Percentiles rank a stretch among this genome's conserved stretches.
These are phyloP conservation scores for Lycophotia porphyrea DNA, from an alignment of 2,888 invertebrate species.

Conservation along the genomic window DNA sequence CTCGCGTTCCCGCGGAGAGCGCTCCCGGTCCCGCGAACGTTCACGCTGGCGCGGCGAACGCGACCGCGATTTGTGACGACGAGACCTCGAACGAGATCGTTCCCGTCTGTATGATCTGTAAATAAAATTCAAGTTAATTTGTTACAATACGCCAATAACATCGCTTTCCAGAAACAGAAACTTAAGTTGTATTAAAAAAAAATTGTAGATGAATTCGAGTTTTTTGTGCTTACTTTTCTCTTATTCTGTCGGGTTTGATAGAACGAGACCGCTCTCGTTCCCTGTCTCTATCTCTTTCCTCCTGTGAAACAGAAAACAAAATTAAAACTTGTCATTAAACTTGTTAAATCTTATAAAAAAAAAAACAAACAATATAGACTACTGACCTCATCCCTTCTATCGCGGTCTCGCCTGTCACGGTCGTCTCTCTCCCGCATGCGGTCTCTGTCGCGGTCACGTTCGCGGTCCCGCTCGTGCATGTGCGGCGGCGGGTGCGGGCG, in stretches of 20 bases:
- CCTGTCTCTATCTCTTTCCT: conserved; percentile 86
- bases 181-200: not conserved
- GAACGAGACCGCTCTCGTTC: conserved; percentile 90
- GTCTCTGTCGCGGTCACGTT: conserved; percentile 78
- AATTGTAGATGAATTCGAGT: not conserved
- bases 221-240: conserved; percentile 89
- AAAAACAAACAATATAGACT: not conserved
- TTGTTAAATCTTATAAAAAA: not conserved
- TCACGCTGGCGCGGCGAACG: conserved; percentile 91
- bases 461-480: conserved; percentile 82
- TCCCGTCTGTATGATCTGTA: conserved; percentile 92
- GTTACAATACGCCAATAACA: not conserved
- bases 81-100: conserved; percentile 92
- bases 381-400: conserved; percentile 80
- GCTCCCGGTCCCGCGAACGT: conserved; percentile 82
- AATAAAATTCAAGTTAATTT: not conserved
- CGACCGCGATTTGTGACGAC: conserved; percentile 93
- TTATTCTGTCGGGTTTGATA: conserved; percentile 91
- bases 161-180: conserved; percentile 19
- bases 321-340: no score
- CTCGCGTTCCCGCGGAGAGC: conserved; percentile 83
- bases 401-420: conserved; percentile 79
- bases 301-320: conserved; percentile 71
- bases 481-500: conserved; percentile 76
- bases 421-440: conserved; percentile 77